phyloP scores from a whole-genome alignment of 2,888 invertebrate genomes.

The Neoascia interrupta region DNA sequence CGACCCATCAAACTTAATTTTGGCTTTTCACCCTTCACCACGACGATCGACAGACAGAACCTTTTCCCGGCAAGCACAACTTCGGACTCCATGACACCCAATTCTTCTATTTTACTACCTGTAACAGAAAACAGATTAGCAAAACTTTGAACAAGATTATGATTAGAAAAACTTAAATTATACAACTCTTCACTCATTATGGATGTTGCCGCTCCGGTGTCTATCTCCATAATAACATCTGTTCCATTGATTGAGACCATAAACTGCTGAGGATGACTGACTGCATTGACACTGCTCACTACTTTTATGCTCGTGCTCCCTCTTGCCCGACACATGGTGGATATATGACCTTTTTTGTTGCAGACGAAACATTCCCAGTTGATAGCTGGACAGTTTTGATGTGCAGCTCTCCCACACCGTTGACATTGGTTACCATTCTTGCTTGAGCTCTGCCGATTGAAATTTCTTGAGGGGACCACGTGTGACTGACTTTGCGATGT shows the following conservation, averaged over 20 bases:
- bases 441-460: too few species aligned
- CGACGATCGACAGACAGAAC: not conserved
- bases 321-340: constrained; percentile 6
- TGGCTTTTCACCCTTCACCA: not conserved
- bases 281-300: not conserved
- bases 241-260: constrained; percentile 18
- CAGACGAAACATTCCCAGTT: constrained; percentile 1
- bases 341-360: constrained; percentile 20
- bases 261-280: constrained; percentile 5
- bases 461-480: too few species aligned
- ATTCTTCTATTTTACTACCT: constrained; percentile 1
- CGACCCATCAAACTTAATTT: not conserved
- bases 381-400: not conserved
- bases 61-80: not conserved
- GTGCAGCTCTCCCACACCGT: not conserved
- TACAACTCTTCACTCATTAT: constrained; percentile 3
- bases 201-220: constrained; percentile 6
- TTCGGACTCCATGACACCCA: not conserved
- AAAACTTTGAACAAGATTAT: not conserved
- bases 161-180: not conserved
- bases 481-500: not conserved
- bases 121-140: constrained; percentile 3
- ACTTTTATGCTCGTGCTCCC: not conserved
- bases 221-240: constrained; percentile 2
- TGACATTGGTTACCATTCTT: not conserved